Base-by-base conservation (phyloP, 2,797 vertebrate genomes). In the Helicolenus hilgendorfi region DNA sequence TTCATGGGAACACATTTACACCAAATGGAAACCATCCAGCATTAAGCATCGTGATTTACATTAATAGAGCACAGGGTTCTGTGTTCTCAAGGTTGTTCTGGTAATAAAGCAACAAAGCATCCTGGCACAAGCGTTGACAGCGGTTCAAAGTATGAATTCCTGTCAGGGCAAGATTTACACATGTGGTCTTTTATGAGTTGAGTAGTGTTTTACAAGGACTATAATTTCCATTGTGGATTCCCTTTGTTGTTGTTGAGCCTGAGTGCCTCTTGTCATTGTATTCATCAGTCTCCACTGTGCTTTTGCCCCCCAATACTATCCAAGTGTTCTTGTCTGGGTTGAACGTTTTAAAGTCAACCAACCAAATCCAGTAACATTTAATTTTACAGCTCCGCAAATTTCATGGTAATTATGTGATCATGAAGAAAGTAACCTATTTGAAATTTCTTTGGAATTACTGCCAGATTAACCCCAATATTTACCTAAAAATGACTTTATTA, bases 161-260 rank as follows among this genome's bases (percentile, higher is more conserved):
- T 76, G 74, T 73, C 65, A 22, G 29, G 10, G 14, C 2, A 15
- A 65, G 78, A 86, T 85, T 73, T 85, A 77, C 36, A 3, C 49
- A 14, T 64, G 45, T 35, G 11, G 35, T 64, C 49, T 13, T 72
- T 90, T 67, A 76, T 79, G 76, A 70, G 18, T 75, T 68, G 38
- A 80, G 74, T 64, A 68, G 73, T 70, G 72, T 72, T 90, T 86
- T 84, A 82, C 68, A 72, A 82, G 77, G 68, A 63, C 55, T 71
- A 0, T 27, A 79, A 69, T 84, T 70, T 41, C 27, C n/a, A 27
- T 22, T 35, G 22, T 56, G 27, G 41, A 58, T 77, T 85, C 60
- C 36, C 26, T 26, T 55, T 76, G 60, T 83, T 79, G 27, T 63
- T 33, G 41, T 18, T 45, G 41, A 11, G 27, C 49, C 41, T 58